Evolutionary conservation across 2,113 vertebrate species (phyloP).

Genomic region (Balaenoptera acutorostrata): DNA sequence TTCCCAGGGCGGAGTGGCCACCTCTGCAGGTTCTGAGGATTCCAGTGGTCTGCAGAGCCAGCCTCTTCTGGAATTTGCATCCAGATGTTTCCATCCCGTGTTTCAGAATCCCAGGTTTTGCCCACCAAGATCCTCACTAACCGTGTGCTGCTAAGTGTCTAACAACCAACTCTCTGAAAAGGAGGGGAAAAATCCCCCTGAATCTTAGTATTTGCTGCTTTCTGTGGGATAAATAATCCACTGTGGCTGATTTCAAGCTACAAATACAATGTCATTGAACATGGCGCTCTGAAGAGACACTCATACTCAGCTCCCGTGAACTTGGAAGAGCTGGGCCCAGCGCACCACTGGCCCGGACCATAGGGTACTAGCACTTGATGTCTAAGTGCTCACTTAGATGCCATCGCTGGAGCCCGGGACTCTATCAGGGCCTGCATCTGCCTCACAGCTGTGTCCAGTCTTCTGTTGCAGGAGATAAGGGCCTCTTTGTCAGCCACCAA

Average conservation of each 20-base stretch:
- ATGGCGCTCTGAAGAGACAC: background rate
- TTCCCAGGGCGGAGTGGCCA: rapidly evolving
- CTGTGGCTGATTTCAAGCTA: background rate
- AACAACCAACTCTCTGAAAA: background rate
- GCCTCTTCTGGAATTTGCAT: background rate
- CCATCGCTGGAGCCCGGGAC: background rate
- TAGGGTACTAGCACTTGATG: background rate
- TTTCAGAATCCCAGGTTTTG: background rate
- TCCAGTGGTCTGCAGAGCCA: rapidly evolving
- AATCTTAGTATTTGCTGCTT: background rate
- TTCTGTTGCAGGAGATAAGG: background rate
- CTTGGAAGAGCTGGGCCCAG: background rate
- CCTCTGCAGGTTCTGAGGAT: background rate
- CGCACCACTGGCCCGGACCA: background rate
- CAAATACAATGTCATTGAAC: background rate
- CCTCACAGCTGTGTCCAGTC: background rate
- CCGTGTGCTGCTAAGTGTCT: background rate
- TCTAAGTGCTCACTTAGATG: background rate
- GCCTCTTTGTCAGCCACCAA: background rate
- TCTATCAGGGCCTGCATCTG: background rate
- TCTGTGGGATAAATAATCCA: background rate
- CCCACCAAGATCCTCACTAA: background rate
- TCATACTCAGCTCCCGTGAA: background rate
- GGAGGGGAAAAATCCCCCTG: background rate
- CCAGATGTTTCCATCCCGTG: background rate